phyloP scores from a whole-genome alignment of 92 coral and sea anemone genomes.

The Parazoanthus darwini region DNA sequence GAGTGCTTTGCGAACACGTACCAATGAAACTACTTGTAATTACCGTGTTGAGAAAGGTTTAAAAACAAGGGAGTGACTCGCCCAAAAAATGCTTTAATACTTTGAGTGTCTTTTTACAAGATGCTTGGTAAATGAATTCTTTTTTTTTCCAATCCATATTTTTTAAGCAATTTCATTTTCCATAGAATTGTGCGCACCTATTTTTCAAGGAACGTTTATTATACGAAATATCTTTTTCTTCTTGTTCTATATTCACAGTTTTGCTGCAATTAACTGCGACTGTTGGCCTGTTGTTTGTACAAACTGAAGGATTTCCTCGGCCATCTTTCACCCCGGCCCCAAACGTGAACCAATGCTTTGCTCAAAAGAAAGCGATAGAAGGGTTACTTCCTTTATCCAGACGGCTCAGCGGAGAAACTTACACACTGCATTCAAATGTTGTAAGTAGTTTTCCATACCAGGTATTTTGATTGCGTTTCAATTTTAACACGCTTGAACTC shows the following conservation, averaged over 20 bases:
- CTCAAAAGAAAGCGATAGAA: not conserved
- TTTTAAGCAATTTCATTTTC: not conserved
- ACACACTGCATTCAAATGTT: not conserved
- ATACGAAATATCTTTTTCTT: not conserved
- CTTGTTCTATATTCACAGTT: not conserved
- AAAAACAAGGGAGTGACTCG: not conserved
- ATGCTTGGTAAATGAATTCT: not conserved
- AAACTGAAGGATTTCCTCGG: not conserved
- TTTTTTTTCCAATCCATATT: not conserved
- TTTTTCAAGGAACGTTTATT: not conserved
- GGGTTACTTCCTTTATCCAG: conserved; percentile 19
- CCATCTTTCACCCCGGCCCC: not conserved
- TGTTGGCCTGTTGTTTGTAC: not conserved
- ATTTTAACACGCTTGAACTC: not conserved
- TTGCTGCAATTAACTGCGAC: not conserved
- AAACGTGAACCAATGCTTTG: not conserved
- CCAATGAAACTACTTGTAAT: not conserved
- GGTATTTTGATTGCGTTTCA: no score
- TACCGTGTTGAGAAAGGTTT: not conserved
- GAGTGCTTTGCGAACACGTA: not conserved
- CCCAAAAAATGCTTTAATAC: not conserved
- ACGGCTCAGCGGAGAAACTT: conserved; percentile 8
- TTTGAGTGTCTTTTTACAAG: not conserved
- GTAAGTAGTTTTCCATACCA: not conserved
- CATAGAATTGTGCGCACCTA: not conserved